Evolutionary conservation across 1,140 invertebrate species (phyloP).

Genomic region (Lasaia peninsularis): DNA sequence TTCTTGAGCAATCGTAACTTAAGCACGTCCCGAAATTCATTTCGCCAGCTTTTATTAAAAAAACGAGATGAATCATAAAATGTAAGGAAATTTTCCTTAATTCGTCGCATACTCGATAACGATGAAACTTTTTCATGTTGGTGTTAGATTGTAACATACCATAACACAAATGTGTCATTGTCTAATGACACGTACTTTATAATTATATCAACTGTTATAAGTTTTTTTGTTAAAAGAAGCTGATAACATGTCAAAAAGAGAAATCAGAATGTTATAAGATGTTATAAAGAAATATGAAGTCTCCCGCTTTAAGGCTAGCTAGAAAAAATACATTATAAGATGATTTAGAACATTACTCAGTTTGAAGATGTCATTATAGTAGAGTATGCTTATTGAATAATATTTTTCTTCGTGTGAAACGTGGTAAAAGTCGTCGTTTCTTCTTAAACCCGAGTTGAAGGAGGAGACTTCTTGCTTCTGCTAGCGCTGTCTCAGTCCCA

Average conservation of each 20-base stretch:
- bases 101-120: neutral
- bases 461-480: slow-evolving; percentile 70
- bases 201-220: too few relatives aligned
- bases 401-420: slow-evolving; percentile 79
- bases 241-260: too few relatives aligned
- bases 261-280: too few relatives aligned
- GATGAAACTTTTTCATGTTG: too few relatives aligned
- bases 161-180: too few relatives aligned
- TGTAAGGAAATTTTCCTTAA: neutral
- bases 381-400: slow-evolving; percentile 64
- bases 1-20: neutral
- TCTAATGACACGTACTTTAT: too few relatives aligned
- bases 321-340: too few relatives aligned
- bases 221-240: too few relatives aligned
- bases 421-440: slow-evolving; percentile 80
- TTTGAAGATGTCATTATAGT: slow-evolving; percentile 37
- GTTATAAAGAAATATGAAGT: too few relatives aligned
- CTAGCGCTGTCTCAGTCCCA: slow-evolving; percentile 58
- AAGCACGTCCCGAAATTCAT: slow-evolving; percentile 5
- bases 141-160: too few relatives aligned
- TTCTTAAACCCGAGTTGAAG: slow-evolving; percentile 82
- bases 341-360: neutral
- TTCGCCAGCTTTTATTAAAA: slow-evolving; percentile 3
- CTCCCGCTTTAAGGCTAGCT: too few relatives aligned
- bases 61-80: neutral